These are phyloP conservation scores for Salvator merianae DNA, from an alignment of 2,113 vertebrate genomes.

Conservation along the genomic window DNA sequence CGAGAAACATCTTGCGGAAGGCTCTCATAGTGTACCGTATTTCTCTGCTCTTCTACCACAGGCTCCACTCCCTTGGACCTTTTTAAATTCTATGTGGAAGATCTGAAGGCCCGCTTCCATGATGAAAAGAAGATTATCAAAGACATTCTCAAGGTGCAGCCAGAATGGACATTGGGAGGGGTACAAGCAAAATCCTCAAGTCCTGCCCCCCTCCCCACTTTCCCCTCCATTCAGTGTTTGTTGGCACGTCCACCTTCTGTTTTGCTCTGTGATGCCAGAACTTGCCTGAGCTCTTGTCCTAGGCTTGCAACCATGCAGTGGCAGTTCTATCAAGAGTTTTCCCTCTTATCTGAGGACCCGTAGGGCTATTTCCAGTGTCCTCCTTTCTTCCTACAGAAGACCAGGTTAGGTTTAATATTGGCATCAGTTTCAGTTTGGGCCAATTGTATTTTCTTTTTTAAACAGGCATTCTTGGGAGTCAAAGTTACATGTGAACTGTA, in stretches of 20 bases:
- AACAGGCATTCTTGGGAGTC: neutral
- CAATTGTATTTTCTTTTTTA: neutral
- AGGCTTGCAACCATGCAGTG: neutral
- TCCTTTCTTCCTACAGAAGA: neutral
- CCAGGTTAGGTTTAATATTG: neutral
- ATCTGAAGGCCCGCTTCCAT: constrained; percentile 78
- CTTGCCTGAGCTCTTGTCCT: neutral
- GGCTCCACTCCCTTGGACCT: constrained; percentile 77
- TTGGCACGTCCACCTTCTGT: neutral
- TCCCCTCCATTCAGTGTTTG: neutral
- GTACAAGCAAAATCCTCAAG: neutral
- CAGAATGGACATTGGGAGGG: neutral
- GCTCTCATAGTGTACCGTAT: neutral
- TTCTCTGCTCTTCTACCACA: constrained; percentile 49
- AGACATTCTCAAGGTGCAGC: constrained; percentile 75
- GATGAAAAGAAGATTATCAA: constrained; percentile 81
- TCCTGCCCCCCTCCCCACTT: neutral
- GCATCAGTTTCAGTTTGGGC: neutral
- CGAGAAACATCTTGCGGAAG: neutral
- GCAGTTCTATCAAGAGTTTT: neutral
- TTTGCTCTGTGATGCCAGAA: neutral
- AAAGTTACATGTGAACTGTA: neutral
- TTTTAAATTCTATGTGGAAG: constrained; percentile 79
- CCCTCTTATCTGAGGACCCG: neutral
- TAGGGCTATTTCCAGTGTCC: neutral